Evolutionary conservation across 2,113 vertebrate genomes (phyloP), one percentile per base, ranked within the genome.

Genomic region (Nothocercus nigrocapillus): DNA sequence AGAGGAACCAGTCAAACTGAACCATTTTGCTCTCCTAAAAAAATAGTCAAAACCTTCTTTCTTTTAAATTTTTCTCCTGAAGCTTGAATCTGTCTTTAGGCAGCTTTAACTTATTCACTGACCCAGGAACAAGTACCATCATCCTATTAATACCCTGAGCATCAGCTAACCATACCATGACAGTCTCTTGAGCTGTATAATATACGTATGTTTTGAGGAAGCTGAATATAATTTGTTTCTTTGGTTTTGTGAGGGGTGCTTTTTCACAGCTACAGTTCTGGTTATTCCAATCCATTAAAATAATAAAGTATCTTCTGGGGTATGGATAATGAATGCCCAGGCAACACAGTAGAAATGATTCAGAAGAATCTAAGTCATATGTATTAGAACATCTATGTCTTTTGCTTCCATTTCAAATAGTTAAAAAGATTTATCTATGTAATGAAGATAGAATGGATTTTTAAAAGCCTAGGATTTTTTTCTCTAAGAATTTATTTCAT

Each of bases 81-180:
- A 90, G 86, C 78, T 77, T 2, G 16, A 87, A 76, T 70, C 34
- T 94, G 88, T 91, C 94, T 95, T 91, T 84, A 94, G 95, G 91
- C 91, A 86, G 90, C 90, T 97, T 95, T 97, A 94, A 51, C 90
- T 87, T 95, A 89, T 63, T 95, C 94, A 61, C 56, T 96, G 95
- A 96, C 93, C 93, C 94, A 63, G 59, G 79, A 82, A 92, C 51
- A 92, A 96, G 66, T 13, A 53, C 74, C 59, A 95, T 95, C 90
- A 96, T 93, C 90, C 82, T 91, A 94, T 96, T 95, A 96, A 89
- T 95, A 91, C 58, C 81, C 89, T 93, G 76, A 95, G 72, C 69
- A 62, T 85, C 90, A 93, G 92, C 89, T 74, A 94, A 91, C 91
- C 7, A 13, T 44, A 25, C 51, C 66, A n/a, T 58, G 82, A 5